Base-by-base conservation (phyloP, 2,113 vertebrate species). In the Myiopsitta monachus region DNA sequence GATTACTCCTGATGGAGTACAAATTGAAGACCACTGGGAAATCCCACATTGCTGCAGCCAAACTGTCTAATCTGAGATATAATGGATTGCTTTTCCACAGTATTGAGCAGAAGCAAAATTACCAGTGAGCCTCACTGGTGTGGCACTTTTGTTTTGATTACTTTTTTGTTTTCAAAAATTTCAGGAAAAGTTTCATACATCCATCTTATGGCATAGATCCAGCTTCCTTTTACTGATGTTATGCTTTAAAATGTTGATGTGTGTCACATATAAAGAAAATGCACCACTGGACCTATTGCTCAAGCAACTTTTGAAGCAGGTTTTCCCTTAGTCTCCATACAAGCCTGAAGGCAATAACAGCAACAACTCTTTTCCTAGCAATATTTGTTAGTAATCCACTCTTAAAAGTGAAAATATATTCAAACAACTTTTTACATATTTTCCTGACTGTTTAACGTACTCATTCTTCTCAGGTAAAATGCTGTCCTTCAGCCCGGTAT, bases 21-120 rank as follows among this genome's bases (percentile, higher is more conserved):
- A 81, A 94, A 88, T 64, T 94, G 72, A 97, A 94, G 67, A 89
- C 83, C 85, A 85, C 44, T 95, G 96, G 75, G 92, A 98, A 97
- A 88, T 90, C 59, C 91, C 55, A 19, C 27, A 18, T 38, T 95
- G 61, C 70, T 92, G 85, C 57, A 89, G 75, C 49, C 69, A 94
- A 91, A 27, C 75, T 92, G 81, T 91, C 96, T 95, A 89, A 97
- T 95, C 89, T 96, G 70, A 93, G 76, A 49, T 30, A 38, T 77
- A 95, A 93, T 39, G 91, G 41, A 95, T 83, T 94, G 36, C 43
- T 43, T 93, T 90, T 72, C 59, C 55, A 82, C 43, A 95, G 47
- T 87, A 87, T 39, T 87, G 31, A 96, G 52, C 79, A 88, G 39
- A 57, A 72, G 73, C 4, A 74, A 87, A 87, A 66, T 74, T 78